These are phyloP conservation scores for Oriolus oriolus DNA, from an alignment of 2,113 vertebrate genomes.

Conservation along the genomic window DNA sequence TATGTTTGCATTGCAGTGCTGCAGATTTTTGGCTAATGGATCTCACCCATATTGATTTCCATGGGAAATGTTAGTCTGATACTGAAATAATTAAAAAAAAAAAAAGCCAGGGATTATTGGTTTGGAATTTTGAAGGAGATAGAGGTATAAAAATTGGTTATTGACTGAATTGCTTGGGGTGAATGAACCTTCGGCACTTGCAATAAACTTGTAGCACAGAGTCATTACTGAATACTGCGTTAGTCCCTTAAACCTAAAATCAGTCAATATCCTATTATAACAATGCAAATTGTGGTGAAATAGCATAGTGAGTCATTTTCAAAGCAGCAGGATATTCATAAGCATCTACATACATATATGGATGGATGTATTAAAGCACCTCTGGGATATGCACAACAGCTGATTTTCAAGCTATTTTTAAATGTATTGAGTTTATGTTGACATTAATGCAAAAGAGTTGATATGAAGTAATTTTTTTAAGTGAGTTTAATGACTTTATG, in stretches of 20 bases:
- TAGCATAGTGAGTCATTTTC: constrained; percentile 77
- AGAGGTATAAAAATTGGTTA: constrained; percentile 94
- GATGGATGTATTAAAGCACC: constrained; percentile 12
- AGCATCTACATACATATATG: constrained; percentile 52
- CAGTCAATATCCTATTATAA: constrained; percentile 98
- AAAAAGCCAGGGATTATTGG: constrained; percentile 72
- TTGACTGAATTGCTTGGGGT: constrained; percentile 88
- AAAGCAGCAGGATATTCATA: constrained; percentile 78
- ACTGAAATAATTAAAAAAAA: constrained; percentile 82
- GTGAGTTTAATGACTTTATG: neutral
- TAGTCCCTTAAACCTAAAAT: constrained; percentile 88
- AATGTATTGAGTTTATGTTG: neutral
- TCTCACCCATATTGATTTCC: constrained; percentile 91
- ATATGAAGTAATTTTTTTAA: neutral
- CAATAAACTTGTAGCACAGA: constrained; percentile 88
- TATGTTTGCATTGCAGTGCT: constrained; percentile 81
- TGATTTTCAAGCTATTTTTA: constrained; percentile 42
- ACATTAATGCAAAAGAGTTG: neutral
- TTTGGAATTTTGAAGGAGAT: constrained; percentile 86
- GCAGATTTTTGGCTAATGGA: constrained; percentile 90
- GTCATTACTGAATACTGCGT: constrained; percentile 86
- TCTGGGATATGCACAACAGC: neutral
- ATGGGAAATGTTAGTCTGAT: constrained; percentile 92
- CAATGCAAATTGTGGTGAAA: constrained; percentile 94
- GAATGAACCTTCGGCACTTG: constrained; percentile 90